Conservation (phyloP, 2,113 vertebrate species). For the Sphaerodactylus townsendi region DNA sequence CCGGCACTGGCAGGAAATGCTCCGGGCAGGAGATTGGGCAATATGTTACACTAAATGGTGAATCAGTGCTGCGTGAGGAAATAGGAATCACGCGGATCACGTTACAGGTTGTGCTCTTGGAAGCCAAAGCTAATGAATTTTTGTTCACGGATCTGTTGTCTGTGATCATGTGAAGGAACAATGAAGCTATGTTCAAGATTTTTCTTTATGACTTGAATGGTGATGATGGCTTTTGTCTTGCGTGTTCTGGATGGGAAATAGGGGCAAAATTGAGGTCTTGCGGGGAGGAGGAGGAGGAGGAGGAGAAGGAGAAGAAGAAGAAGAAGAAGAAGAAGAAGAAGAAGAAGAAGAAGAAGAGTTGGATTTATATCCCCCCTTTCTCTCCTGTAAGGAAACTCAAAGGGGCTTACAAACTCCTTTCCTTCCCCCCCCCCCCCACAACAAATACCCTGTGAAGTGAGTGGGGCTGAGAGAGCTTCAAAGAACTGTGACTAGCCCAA, state of each 20-base stretch:
- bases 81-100: background rate
- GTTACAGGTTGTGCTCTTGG: conserved; percentile 9
- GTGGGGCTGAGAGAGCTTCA: no score
- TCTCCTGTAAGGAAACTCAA: no score
- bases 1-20: conserved; percentile 25
- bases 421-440: no score
- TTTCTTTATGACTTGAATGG: background rate
- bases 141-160: background rate
- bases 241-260: background rate
- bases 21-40: background rate
- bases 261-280: no score
- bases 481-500: no score
- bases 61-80: conserved; percentile 15
- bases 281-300: no score
- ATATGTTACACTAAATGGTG: conserved; percentile 4
- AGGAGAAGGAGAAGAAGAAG: no score
- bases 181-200: background rate
- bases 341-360: no score
- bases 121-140: background rate
- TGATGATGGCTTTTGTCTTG: background rate
- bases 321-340: no score
- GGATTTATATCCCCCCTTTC: no score
- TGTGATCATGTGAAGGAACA: background rate
- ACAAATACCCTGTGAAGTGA: no score
- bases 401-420: no score